Percentiles rank a stretch among this genome's conserved stretches.
These are phyloP conservation scores for Tiaroga cobitis DNA, from an alignment of 2,797 vertebrate species.

Conservation along the genomic window DNA sequence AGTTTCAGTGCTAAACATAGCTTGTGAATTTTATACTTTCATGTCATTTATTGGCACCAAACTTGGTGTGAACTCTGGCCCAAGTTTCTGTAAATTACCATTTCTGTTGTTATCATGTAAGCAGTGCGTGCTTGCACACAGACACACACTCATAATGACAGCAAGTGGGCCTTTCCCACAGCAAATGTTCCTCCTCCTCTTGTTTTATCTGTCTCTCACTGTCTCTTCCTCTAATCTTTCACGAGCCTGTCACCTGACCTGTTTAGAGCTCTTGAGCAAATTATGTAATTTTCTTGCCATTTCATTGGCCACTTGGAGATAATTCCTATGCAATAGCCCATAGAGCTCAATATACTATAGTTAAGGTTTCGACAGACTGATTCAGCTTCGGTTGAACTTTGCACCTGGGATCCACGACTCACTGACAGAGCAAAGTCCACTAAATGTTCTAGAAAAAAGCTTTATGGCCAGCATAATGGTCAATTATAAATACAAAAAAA, in stretches of 20 bases:
- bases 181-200: not conserved
- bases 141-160: constrained; percentile 13
- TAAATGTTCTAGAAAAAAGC: not conserved
- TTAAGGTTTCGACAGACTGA: constrained; percentile 30
- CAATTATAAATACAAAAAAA: not conserved
- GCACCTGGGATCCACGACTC: not conserved
- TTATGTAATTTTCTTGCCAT: constrained; percentile 13
- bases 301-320: constrained; percentile 41
- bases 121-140: not conserved
- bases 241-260: constrained; percentile 15
- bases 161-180: not conserved
- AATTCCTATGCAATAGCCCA: constrained; percentile 29
- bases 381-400: constrained; percentile 25
- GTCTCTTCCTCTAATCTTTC: constrained; percentile 16
- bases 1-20: not conserved
- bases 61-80: not conserved
- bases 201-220: not conserved
- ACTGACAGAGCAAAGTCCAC: constrained; percentile 43
- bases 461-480: constrained; percentile 8
- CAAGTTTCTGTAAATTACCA: not conserved
- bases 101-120: constrained; percentile 3
- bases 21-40: not conserved
- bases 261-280: constrained; percentile 22
- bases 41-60: not conserved
- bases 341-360: constrained; percentile 30